Base-by-base conservation (phyloP, 2,113 vertebrate genomes). In the Maccullochella peelii region DNA sequence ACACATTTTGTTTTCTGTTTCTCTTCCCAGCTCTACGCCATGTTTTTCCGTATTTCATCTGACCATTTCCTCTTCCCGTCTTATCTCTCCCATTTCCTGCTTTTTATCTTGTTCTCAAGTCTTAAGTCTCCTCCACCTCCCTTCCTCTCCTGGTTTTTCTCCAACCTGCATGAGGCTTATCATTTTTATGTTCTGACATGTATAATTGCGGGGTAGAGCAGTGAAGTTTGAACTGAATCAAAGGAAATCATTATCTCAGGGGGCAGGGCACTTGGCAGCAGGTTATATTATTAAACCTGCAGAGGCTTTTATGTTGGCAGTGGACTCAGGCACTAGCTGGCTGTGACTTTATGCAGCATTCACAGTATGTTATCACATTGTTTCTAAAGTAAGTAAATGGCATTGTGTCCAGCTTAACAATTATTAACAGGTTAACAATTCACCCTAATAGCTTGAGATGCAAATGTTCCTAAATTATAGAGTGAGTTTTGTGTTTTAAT, bases 201-300 rank as follows among this genome's bases (percentile, higher is more conserved):
- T 63, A 49, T 80, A 77, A 91, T 61, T 83, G 57, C 57, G 62
- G 52, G 62, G 63, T 25, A 83, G 58, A 83, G 82, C 50, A 1
- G 40, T 52, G 44, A 79, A 61, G 59, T 77, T 25, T 79, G 7
- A 78, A 61, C 27, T 50, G 33, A 72, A 80, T 83, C 76, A 88
- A 77, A 87, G 80, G 86, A 90, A 87, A 87, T 82, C 7, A 63
- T 89, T 79, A 78, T 86, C 74, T 52, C 70, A 49, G 73, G 33
- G 49, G 84, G 72, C 44, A 79, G 69, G 69, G 78, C 63, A 79
- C 59, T 88, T 86, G 75, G 83, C 85, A 85, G 74, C 63, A 59
- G 12, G 33, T 79, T 83, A 66, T 52, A 72, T 79, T 38, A 52
- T 77, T 52, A 84, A 83, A 58, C 47, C 52, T 71, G 50, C 65